phyloP scores from a whole-genome alignment of 2,888 invertebrate species.

The Strigamia maritima region DNA sequence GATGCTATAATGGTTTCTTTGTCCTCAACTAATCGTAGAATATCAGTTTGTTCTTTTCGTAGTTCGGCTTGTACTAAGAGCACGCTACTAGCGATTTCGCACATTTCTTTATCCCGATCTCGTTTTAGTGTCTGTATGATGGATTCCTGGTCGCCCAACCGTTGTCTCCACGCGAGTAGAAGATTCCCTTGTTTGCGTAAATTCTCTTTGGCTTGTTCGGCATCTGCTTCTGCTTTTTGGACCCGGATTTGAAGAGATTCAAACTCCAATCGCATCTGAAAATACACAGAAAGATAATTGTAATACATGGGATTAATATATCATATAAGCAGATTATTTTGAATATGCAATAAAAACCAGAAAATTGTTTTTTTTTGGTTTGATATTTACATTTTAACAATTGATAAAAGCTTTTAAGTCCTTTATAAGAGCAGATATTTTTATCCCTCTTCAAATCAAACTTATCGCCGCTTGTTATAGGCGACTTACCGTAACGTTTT shows the following conservation, averaged over 20 bases:
- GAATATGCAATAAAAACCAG: no score
- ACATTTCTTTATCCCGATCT: constrained; percentile 65
- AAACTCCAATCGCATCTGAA: constrained; percentile 6
- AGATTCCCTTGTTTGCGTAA: constrained; percentile 33
- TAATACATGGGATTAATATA: no score
- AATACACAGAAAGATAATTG: background rate
- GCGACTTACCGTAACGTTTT: no score
- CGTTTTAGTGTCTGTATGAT: constrained; percentile 11
- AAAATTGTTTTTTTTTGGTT: no score
- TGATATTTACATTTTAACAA: no score
- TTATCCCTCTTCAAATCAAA: no score
- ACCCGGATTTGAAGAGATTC: background rate
- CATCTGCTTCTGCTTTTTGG: constrained; percentile 8
- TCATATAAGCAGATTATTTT: no score
- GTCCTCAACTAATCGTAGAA: constrained; percentile 65
- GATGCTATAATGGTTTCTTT: constrained; percentile 57
- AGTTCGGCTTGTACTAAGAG: constrained; percentile 69
- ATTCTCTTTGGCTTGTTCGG: constrained; percentile 2
- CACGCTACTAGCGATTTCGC: constrained; percentile 66
- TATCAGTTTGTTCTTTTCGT: constrained; percentile 69
- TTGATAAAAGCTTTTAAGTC: no score
- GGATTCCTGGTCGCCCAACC: constrained; percentile 37
- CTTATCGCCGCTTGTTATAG: no score
- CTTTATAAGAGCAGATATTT: no score
- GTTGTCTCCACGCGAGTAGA: constrained; percentile 22